Evolutionary conservation across 1,140 invertebrate genomes (phyloP), one percentile per base, ranked within the genome.

Genomic region (Melitaea cinxia): DNA sequence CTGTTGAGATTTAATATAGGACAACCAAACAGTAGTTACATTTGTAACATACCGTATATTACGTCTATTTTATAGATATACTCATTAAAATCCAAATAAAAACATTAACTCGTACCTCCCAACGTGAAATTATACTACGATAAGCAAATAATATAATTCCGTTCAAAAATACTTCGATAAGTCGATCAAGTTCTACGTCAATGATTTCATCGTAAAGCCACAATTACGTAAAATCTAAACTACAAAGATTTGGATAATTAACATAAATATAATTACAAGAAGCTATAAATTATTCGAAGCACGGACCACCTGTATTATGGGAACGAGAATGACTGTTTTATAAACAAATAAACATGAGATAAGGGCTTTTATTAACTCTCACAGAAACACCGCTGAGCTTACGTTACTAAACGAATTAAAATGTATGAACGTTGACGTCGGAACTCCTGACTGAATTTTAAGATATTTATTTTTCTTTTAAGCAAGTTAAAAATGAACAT

Each of bases 261-360:
- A 66, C 58, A 67, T 69, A 58, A 33, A 33, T 58, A 61, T 70
- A 70, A 70, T 70, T 61, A 70, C 37, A 57, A 15, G 54, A 65
- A 9, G 57, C 57, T 62, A 64, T 70, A 70, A 65, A 65, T 70
- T 65, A 70, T 62, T 58, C 56, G 9, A 23, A 9, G 19, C 52
- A 23, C 28, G 55, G 68, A 71, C 68, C 68, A 66, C 68, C 68
- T 39, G 54, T 26, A 39, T 28, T 67, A 42, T 71, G 64, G 58
- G 68, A 71, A 61, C 56, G 57, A 61, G 19, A 45, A 19, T 14
- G 19, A 24, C 53, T 37, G 28, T 63, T 56, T 45, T 49, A 53
- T 35, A 64, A 64, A 64, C 53, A 56, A 56, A 53, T 64, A 64
- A 64, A 64, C 52, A 63, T 42, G 39, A 63, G 60, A 63, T 63